These are phyloP conservation scores for Setipinna tenuifilis DNA, from an alignment of 2,797 vertebrate genomes.

Conservation along the genomic window DNA sequence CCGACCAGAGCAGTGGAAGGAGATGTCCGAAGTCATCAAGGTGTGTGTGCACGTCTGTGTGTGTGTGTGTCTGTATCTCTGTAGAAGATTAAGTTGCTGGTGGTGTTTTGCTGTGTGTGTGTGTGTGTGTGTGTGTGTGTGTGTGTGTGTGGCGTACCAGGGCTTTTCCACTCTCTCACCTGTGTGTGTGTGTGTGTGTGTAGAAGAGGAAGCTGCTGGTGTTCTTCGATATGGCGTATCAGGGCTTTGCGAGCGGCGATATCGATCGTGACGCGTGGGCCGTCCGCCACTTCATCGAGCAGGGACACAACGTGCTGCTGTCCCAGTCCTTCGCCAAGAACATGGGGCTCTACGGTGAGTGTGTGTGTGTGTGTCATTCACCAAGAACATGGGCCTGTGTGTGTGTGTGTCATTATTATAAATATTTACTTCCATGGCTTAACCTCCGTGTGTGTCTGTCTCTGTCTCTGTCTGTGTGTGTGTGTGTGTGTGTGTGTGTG, in stretches of 20 bases:
- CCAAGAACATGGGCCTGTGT: no score
- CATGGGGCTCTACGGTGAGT: constrained; percentile 97
- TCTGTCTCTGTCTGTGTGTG: constrained; percentile 72
- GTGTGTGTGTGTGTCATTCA: neutral
- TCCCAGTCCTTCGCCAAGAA: constrained; percentile 98
- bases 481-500: neutral
- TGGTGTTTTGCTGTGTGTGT: constrained; percentile 87
- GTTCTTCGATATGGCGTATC: constrained; percentile 99
- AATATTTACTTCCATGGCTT: no score
- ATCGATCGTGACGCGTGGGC: constrained; percentile 95
- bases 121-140: neutral
- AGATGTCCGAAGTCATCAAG: constrained; percentile 85
- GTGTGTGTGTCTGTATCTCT: no score
- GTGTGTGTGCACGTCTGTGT: constrained; percentile 64
- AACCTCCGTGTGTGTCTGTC: constrained; percentile 67
- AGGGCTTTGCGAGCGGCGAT: constrained; percentile 97
- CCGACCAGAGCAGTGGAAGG: constrained; percentile 92
- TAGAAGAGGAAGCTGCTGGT: constrained; percentile 92
- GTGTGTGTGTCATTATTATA: no score
- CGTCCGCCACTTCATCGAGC: constrained; percentile 93
- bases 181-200: neutral
- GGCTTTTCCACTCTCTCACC: no score
- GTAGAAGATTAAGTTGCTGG: constrained; percentile 91
- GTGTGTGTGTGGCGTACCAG: no score
- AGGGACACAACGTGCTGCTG: constrained; percentile 89